A percentile compares a stretch with the other conserved stretches of the same genome.
These are phyloP conservation scores for Pholis gunnellus DNA, from an alignment of 2,113 vertebrate species.

Conservation along the genomic window DNA sequence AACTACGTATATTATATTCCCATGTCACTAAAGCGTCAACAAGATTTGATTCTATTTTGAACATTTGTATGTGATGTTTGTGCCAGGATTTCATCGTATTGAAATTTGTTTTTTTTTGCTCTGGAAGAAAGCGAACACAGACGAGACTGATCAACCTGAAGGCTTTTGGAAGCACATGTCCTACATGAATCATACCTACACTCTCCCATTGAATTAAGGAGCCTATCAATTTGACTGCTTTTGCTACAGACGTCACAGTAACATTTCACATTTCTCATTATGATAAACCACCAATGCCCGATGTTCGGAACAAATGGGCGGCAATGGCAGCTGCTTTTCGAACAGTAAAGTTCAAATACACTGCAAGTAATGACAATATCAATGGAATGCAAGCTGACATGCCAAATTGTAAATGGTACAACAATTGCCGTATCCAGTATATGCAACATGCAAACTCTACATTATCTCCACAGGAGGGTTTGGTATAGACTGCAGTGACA, in stretches of 20 bases:
- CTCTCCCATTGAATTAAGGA: constrained; percentile 6
- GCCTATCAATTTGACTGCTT: constrained; percentile 15
- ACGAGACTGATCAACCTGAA: not conserved
- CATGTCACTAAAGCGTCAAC: not conserved
- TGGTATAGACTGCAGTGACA: not conserved
- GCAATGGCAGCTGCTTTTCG: constrained; percentile 16
- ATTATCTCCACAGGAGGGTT: constrained; percentile 29
- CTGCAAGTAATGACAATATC: constrained; percentile 16
- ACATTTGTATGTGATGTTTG: not conserved
- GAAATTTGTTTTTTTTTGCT: not conserved
- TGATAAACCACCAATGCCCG: constrained; percentile 2
- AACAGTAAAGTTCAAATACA: constrained; percentile 21
- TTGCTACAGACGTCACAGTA: constrained; percentile 11
- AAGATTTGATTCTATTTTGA: not conserved
- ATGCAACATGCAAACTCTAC: not conserved
- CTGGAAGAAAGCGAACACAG: not conserved
- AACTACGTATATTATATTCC: constrained; percentile 12
- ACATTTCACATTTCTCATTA: constrained; percentile 24
- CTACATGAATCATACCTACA: not conserved
- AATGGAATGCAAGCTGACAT: not conserved
- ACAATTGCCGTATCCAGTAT: not conserved
- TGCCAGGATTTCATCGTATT: constrained; percentile 1
- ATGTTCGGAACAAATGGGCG: constrained; percentile 5
- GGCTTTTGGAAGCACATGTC: constrained; percentile 15
- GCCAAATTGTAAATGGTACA: constrained; percentile 21